These are phyloP conservation scores for Aspidoscelis tigris DNA, from an alignment of 2,113 vertebrate genomes.

Conservation along the genomic window DNA sequence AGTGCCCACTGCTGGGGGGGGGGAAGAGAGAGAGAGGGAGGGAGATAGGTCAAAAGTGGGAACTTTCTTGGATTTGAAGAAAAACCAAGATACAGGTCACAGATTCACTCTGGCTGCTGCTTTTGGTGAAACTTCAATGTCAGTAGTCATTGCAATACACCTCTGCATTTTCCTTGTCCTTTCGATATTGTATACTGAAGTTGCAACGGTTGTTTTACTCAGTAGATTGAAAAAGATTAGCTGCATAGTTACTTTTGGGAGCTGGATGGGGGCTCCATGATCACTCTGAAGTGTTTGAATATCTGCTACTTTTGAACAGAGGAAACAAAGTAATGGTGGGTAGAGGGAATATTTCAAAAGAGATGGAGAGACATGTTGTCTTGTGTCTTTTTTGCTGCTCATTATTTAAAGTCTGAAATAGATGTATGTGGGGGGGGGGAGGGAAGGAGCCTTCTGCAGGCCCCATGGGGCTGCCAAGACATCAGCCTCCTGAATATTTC, in stretches of 20 bases:
- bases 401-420: conserved; percentile 73
- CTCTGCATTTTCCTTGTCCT: too few relatives aligned
- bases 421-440: conserved; percentile 51
- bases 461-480: conserved; percentile 69
- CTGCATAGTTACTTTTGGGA: background rate
- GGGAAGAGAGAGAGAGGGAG: too few relatives aligned
- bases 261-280: conserved; percentile 40
- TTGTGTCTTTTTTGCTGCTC: conserved; percentile 65
- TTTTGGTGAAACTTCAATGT: too few relatives aligned
- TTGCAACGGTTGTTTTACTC: conserved; percentile 20
- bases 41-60: too few relatives aligned
- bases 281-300: conserved; percentile 53
- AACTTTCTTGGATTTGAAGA: too few relatives aligned
- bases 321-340: conserved; percentile 64
- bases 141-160: too few relatives aligned
- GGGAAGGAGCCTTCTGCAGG: conserved; percentile 62
- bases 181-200: too few relatives aligned
- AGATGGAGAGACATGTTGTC: conserved; percentile 65
- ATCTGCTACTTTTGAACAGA: conserved; percentile 61
- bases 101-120: too few relatives aligned
- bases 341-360: conserved; percentile 65
- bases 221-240: conserved; percentile 2
- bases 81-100: too few relatives aligned
- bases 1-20: too few relatives aligned
- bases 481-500: conserved; percentile 71